These are phyloP conservation scores for Myiotriccus ornatus DNA, from an alignment of 2,797 vertebrate genomes.

Conservation along the genomic window DNA sequence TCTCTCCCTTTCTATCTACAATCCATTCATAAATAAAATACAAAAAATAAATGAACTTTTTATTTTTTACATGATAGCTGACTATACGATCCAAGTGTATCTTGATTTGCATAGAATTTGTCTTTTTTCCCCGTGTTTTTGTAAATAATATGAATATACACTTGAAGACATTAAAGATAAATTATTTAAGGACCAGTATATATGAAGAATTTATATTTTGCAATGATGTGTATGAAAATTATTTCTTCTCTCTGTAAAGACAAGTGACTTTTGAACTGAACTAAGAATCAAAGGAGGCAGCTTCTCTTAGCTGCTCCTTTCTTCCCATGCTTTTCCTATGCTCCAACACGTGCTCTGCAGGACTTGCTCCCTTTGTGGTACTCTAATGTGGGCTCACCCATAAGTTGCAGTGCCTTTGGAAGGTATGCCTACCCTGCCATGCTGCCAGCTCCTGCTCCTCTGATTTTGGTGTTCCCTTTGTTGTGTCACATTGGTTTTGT, in stretches of 20 bases:
- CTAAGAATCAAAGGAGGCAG: neutral
- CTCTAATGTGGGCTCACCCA: neutral
- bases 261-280: neutral
- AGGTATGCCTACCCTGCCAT: neutral
- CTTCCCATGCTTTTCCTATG: neutral
- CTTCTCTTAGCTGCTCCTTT: neutral
- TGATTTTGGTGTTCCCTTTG: neutral
- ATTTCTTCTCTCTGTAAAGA: neutral
- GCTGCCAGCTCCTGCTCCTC: neutral
- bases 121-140: neutral
- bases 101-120: neutral
- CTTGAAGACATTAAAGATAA: neutral
- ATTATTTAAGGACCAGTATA: neutral
- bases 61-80: neutral
- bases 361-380: neutral
- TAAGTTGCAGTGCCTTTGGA: neutral
- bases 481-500: neutral
- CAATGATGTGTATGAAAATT: neutral
- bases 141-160: neutral
- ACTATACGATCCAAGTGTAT: neutral
- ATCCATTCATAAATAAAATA: neutral
- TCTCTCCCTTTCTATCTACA: neutral
- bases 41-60: neutral
- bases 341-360: rapidly evolving
- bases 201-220: neutral